These are phyloP conservation scores for Platichthys stellatus DNA, from an alignment of 2,113 vertebrate species.

Conservation along the genomic window DNA sequence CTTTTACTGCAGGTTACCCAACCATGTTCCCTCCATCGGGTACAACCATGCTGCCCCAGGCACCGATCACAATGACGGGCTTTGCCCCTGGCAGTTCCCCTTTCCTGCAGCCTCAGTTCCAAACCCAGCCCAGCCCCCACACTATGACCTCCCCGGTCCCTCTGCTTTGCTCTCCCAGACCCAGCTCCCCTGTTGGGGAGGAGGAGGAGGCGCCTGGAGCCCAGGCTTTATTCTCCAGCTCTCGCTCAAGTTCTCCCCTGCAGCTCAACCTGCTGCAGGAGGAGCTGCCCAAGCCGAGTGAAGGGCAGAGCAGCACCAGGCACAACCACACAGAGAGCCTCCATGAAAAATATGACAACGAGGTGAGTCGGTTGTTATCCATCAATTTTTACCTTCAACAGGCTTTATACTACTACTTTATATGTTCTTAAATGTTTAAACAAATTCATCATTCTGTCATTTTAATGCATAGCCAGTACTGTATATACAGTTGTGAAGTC, in stretches of 20 bases:
- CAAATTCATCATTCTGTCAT: not conserved
- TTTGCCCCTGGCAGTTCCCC: conserved; percentile 49
- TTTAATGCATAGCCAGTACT: not conserved
- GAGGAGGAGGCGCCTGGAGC: conserved; percentile 63
- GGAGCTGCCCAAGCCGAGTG: conserved; percentile 80
- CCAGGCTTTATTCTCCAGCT: conserved; percentile 77
- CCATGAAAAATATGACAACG: conserved; percentile 65
- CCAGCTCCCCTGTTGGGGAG: conserved; percentile 57
- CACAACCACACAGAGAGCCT: conserved; percentile 68
- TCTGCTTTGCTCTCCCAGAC: conserved; percentile 53
- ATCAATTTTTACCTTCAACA: not conserved
- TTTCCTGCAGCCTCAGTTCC: conserved; percentile 57
- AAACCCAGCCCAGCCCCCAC: conserved; percentile 25
- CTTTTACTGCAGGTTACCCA: conserved; percentile 70
- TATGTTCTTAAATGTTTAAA: not conserved
- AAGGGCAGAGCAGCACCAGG: conserved; percentile 61
- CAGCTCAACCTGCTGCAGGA: conserved; percentile 90
- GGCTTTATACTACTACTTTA: not conserved
- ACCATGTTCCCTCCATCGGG: conserved; percentile 63
- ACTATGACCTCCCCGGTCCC: conserved; percentile 30
- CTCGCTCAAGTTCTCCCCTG: conserved; percentile 87
- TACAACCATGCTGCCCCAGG: conserved; percentile 52
- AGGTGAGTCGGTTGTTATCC: conserved; percentile 51
- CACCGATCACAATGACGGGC: conserved; percentile 51
- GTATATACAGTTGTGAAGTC: not conserved